Base-by-base conservation (phyloP, 2,113 vertebrate species). In the Microcebus griseorufus region DNA sequence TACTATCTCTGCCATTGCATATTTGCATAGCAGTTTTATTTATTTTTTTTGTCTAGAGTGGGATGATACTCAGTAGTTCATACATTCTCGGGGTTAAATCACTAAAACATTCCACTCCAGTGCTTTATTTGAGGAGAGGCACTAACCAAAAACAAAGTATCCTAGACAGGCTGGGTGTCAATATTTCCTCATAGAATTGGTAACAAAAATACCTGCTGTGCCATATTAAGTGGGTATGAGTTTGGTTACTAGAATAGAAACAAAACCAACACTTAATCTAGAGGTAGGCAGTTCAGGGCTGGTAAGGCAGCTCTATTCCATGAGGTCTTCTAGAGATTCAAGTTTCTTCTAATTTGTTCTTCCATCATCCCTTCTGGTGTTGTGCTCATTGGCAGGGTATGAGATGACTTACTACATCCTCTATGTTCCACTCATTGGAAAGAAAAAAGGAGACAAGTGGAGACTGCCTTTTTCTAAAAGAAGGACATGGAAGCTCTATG, bases 81-180 rank as follows among this genome's bases (percentile, higher is more conserved):
- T 69, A 69, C 0, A 20, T 60, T 10, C 67, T 69, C 3, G 6
- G 25, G 12, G 27, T 83, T 86, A 58, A 87, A 45, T 32, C n/a
- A 95, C 11, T 65, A 94, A 88, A 81, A 48, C 5, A 80, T 51
- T 87, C 11, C 8, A 45, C 25, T 85, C 9, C 23, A 20, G 75
- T 55, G 20, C 25, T 96, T 88, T 93, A 58, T 60, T 76, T 86
- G 51, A 85, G 93, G 78, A 96, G 11, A 96, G 27, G 17, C 9
- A 39, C 14, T 78, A 53, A 45, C 20, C 37, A 81, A 13, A 65
- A 64, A 81, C 5, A 32, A 85, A 45, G 0, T 92, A 69, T 51
- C 39, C 18, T 85, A 88, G 14, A 60, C 18, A 85, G 94, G 62
- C 2, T 53, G 27, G 22, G 0, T 81, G 80, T 83, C 80, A 81